These are phyloP conservation scores for Pegoplata infirma DNA, from an alignment of 2,888 invertebrate species.

Conservation along the genomic window DNA sequence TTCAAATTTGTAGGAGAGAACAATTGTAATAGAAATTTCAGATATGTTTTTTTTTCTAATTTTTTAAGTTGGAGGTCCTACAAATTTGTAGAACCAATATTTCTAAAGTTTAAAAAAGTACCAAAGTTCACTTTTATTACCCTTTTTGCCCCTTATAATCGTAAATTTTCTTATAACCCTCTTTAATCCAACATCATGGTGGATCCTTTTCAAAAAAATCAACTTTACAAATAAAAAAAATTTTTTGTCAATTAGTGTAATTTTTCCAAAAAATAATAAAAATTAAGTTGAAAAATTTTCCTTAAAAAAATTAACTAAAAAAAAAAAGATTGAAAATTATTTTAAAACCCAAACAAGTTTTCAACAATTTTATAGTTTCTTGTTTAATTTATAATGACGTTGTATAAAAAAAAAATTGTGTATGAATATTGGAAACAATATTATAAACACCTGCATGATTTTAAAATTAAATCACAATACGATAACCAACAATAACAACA, in stretches of 20 bases:
- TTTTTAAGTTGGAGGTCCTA: no score
- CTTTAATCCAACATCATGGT: no score
- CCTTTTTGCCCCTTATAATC: no score
- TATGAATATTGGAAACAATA: slow-evolving; percentile 69
- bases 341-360: slow-evolving; percentile 63
- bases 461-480: slow-evolving; percentile 62
- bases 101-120: no score
- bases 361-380: slow-evolving; percentile 32
- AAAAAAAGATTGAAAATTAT: slow-evolving; percentile 66
- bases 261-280: slow-evolving; percentile 17
- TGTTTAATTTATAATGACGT: slow-evolving; percentile 54
- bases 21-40: no score
- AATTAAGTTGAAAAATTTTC: neutral
- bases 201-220: no score
- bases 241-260: neutral
- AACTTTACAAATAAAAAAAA: neutral
- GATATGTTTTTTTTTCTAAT: no score
- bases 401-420: slow-evolving; percentile 59
- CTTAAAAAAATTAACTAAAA: slow-evolving; percentile 49
- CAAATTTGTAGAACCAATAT: no score
- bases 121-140: no score
- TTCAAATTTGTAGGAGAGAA: no score
- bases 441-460: slow-evolving; percentile 76
- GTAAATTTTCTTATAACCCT: no score
- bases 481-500: slow-evolving; percentile 40